These are phyloP conservation scores for Protosalanx chinensis DNA, from an alignment of 2,797 vertebrate species.

Conservation along the genomic window DNA sequence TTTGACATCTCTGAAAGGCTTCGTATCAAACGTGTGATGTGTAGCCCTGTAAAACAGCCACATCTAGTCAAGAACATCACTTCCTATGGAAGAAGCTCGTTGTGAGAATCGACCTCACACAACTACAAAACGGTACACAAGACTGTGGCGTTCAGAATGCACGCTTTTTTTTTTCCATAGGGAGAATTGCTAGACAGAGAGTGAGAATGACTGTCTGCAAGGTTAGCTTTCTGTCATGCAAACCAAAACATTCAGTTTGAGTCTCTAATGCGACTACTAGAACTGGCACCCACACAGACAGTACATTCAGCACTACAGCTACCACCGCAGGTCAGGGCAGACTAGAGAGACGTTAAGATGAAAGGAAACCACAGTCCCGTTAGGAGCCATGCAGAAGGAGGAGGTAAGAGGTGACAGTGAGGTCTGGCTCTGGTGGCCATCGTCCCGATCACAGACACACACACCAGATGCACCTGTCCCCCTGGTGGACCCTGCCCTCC, in stretches of 20 bases:
- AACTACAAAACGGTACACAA: constrained; percentile 42
- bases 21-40: constrained; percentile 75
- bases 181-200: constrained; percentile 51
- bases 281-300: constrained; percentile 59
- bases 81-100: constrained; percentile 53
- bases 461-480: constrained; percentile 60
- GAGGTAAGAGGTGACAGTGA: constrained; percentile 70
- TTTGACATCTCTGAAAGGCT: constrained; percentile 70
- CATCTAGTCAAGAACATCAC: constrained; percentile 44
- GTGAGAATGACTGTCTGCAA: constrained; percentile 74
- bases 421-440: constrained; percentile 70
- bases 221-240: constrained; percentile 76
- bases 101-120: constrained; percentile 40
- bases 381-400: constrained; percentile 81
- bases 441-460: constrained; percentile 57
- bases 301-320: constrained; percentile 61
- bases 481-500: constrained; percentile 55
- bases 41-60: constrained; percentile 82
- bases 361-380: constrained; percentile 54
- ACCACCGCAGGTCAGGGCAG: constrained; percentile 54
- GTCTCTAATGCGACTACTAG: constrained; percentile 54
- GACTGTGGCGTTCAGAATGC: constrained; percentile 43
- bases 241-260: constrained; percentile 73
- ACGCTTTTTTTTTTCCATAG: constrained; percentile 47
- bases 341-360: constrained; percentile 64